phyloP scores from a whole-genome alignment of 1,140 invertebrate species.

The Calliopsis andreniformis region DNA sequence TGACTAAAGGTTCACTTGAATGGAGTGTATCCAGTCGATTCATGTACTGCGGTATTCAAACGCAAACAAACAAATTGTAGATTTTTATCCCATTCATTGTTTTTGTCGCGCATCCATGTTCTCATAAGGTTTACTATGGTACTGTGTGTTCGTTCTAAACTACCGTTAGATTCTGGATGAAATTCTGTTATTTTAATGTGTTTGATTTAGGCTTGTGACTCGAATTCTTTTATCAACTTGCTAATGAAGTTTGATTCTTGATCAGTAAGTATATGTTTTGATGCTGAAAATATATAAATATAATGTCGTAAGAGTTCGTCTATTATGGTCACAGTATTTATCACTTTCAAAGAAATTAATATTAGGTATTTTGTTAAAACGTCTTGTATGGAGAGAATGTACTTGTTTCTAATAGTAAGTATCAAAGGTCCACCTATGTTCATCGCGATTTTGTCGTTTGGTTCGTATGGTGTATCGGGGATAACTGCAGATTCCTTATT shows the following conservation, averaged over 20 bases:
- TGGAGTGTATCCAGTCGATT: neutral
- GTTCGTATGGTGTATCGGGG: neutral
- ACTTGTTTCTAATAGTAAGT: neutral
- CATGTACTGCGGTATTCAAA: neutral
- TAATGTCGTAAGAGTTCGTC: slow-evolving; percentile 55
- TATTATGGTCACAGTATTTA: slow-evolving; percentile 50
- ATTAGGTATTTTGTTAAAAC: slow-evolving; percentile 65
- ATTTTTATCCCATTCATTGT: slow-evolving; percentile 8
- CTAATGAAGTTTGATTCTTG: neutral
- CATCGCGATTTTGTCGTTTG: slow-evolving; percentile 27
- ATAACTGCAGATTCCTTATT: neutral
- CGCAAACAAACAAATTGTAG: neutral
- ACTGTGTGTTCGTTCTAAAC: slow-evolving; percentile 8
- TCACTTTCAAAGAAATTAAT: slow-evolving; percentile 52
- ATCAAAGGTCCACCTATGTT: slow-evolving; percentile 13
- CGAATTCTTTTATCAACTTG: slow-evolving; percentile 3
- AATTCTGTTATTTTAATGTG: slow-evolving; percentile 13
- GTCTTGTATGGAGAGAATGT: slow-evolving; percentile 64
- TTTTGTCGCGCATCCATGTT: neutral
- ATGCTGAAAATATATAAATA: slow-evolving; percentile 64
- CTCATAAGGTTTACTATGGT: neutral
- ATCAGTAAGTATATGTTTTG: slow-evolving; percentile 13
- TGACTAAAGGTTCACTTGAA: neutral
- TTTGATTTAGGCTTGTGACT: neutral
- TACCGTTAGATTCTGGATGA: slow-evolving; percentile 12